Evolutionary conservation across 2,797 vertebrate species (phyloP).

Genomic region (Pitangus sulphuratus): DNA sequence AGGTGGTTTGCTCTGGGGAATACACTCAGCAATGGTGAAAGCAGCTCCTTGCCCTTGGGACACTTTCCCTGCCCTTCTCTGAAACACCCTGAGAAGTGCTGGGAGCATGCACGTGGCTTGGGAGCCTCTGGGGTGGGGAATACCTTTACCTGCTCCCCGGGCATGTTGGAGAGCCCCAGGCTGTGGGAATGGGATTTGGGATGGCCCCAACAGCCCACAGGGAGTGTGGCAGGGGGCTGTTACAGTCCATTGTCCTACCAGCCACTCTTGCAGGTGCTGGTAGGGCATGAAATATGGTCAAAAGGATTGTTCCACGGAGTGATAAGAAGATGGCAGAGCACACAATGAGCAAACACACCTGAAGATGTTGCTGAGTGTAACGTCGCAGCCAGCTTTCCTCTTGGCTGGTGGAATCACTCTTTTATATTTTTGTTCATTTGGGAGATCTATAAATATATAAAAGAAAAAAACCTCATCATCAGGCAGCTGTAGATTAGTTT

Average conservation of each 20-base stretch:
- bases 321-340: background rate
- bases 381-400: background rate
- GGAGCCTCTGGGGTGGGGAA: background rate
- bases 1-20: background rate
- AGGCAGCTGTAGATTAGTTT: conserved; percentile 43
- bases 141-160: background rate
- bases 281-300: background rate
- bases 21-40: fast-evolving
- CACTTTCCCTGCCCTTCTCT: fast-evolving
- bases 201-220: background rate
- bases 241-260: background rate
- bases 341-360: background rate
- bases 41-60: background rate
- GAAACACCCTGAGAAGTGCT: background rate
- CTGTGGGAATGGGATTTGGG: background rate
- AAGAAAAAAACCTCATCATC: background rate
- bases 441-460: conserved; percentile 34
- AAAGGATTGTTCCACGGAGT: background rate
- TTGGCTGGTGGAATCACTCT: conserved; percentile 12
- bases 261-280: background rate
- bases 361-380: background rate
- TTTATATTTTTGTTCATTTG: conserved; percentile 43
- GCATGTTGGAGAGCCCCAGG: background rate
- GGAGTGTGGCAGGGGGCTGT: fast-evolving
- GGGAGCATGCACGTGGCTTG: background rate